phyloP scores from a whole-genome alignment of 2,113 vertebrate species.

The Rallus limicola region DNA sequence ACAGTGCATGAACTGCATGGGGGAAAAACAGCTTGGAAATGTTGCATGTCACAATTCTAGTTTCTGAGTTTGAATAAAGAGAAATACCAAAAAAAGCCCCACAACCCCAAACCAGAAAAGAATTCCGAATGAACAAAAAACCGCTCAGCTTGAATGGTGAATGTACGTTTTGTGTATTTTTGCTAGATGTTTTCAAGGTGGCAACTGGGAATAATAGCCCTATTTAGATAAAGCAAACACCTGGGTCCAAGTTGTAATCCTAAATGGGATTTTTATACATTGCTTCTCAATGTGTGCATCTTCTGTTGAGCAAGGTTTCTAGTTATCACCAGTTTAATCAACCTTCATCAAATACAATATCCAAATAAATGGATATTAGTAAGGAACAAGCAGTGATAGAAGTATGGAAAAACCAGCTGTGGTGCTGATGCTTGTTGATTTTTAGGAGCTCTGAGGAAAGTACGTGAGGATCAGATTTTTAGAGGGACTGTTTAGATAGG shows the following conservation, averaged over 20 bases:
- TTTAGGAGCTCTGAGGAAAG: neutral
- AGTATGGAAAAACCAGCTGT: neutral
- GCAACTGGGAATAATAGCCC: slow-evolving; percentile 65
- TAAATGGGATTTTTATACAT: neutral
- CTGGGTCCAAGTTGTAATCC: neutral
- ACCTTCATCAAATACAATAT: neutral
- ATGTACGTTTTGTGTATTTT: neutral
- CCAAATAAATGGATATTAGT: neutral
- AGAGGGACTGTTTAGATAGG: neutral
- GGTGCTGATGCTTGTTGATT: neutral
- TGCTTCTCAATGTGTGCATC: neutral
- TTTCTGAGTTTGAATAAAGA: neutral
- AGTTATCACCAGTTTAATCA: neutral
- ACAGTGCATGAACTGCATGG: slow-evolving; percentile 84
- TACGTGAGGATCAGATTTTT: neutral
- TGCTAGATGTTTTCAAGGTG: slow-evolving; percentile 57
- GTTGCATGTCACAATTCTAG: slow-evolving; percentile 68
- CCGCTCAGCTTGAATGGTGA: neutral
- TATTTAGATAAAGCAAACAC: slow-evolving; percentile 12
- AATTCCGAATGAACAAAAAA: neutral
- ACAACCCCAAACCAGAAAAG: neutral
- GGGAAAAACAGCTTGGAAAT: slow-evolving; percentile 47
- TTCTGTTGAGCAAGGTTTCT: neutral
- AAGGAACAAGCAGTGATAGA: neutral
- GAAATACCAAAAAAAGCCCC: neutral